Conservation (phyloP, 1,140 invertebrate genomes). For the Elysia chlorotica region DNA sequence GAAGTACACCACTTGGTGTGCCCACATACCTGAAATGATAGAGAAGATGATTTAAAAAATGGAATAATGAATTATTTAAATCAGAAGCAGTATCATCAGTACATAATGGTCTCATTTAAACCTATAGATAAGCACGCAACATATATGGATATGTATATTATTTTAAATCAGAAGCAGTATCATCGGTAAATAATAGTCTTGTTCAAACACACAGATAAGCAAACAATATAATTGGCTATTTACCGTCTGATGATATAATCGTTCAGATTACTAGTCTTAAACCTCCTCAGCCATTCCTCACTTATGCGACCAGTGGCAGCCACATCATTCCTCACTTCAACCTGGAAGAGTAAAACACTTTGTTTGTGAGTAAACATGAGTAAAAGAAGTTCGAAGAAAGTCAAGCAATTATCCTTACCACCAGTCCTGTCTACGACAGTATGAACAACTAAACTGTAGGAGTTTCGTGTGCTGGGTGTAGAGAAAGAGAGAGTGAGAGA, state of each 20-base stretch:
- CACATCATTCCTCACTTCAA: constrained; percentile 75
- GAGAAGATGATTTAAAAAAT: too few relatives aligned
- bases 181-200: too few relatives aligned
- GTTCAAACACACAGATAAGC: too few relatives aligned
- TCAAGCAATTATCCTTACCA: neutral
- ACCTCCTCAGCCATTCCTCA: constrained; percentile 74
- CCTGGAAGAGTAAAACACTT: constrained; percentile 29
- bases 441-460: too few relatives aligned
- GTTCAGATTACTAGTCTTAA: constrained; percentile 72
- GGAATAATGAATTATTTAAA: too few relatives aligned
- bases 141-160: too few relatives aligned
- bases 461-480: neutral
- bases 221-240: too few relatives aligned
- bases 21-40: constrained; percentile 72
- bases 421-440: too few relatives aligned
- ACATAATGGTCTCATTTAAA: too few relatives aligned
- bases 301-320: constrained; percentile 77
- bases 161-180: too few relatives aligned
- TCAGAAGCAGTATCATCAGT: too few relatives aligned
- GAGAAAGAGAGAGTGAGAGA: neutral
- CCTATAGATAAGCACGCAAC: too few relatives aligned
- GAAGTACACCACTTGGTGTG: constrained; percentile 79
- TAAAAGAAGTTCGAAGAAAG: neutral
- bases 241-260: constrained; percentile 81
- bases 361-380: neutral